A percentile compares a stretch with the other conserved stretches of the same genome.
phyloP scores from a whole-genome alignment of 1,140 invertebrate species.

The Macrocentrus cingulum region DNA sequence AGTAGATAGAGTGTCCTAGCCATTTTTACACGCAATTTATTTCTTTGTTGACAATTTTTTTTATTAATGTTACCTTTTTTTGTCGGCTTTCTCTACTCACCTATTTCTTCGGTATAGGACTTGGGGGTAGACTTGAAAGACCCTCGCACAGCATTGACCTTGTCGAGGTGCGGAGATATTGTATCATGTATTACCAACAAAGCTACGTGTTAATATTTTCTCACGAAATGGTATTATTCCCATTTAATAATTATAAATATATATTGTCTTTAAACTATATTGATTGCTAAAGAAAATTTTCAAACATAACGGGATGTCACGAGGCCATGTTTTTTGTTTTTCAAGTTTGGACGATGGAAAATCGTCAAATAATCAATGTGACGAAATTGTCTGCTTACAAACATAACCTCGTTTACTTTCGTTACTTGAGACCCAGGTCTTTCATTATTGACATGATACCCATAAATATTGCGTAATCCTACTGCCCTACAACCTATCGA shows the following conservation, averaged over 20 bases:
- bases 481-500: neutral
- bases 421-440: neutral
- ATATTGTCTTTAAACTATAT: slow-evolving; percentile 3
- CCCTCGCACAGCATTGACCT: slow-evolving; percentile 61
- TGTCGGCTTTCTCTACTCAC: slow-evolving; percentile 57
- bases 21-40: slow-evolving; percentile 15
- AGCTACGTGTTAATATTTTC: slow-evolving; percentile 62
- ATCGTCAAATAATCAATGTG: neutral
- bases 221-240: slow-evolving; percentile 59
- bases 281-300: too few relatives aligned
- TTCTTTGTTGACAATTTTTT: slow-evolving; percentile 12
- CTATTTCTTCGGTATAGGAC: slow-evolving; percentile 57
- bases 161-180: slow-evolving; percentile 61
- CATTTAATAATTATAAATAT: slow-evolving; percentile 57
- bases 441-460: neutral
- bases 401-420: slow-evolving; percentile 15
- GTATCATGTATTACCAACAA: slow-evolving; percentile 62
- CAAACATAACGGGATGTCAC: neutral
- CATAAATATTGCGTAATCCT: neutral
- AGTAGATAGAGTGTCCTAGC: neutral
- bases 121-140: slow-evolving; percentile 61
- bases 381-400: too few relatives aligned
- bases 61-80: slow-evolving; percentile 56
- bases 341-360: neutral
- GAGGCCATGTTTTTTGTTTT: slow-evolving; percentile 14